Evolutionary conservation across 2,113 vertebrate genomes (phyloP).

Genomic region (Lepidothrix coronata): DNA sequence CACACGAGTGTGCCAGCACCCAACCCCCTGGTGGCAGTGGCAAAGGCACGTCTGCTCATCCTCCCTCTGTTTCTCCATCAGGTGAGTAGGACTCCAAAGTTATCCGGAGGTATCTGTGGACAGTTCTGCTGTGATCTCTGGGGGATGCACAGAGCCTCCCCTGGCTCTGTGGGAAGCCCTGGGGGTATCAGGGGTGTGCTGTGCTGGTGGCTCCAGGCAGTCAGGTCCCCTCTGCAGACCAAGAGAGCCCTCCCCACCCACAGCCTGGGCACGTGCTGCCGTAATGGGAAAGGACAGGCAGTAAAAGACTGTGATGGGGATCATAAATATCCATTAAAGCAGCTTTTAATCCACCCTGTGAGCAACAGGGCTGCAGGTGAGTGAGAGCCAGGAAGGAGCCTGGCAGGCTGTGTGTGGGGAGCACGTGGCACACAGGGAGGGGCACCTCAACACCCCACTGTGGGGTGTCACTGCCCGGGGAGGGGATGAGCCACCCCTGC

Average conservation of each 20-base stretch:
- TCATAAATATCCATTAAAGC: constrained; percentile 63
- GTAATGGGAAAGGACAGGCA: background rate
- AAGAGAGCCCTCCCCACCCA: background rate
- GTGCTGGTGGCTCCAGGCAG: background rate
- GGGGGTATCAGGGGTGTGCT: background rate
- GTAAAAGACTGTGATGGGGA: constrained; percentile 35
- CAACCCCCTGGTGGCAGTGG: background rate
- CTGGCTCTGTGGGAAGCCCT: background rate
- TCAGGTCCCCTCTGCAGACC: background rate
- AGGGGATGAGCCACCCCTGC: background rate
- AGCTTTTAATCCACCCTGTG: constrained; percentile 27
- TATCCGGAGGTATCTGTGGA: accelerated
- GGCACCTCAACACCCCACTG: accelerated
- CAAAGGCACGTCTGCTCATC: background rate
- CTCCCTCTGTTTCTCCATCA: background rate
- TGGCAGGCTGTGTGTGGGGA: background rate
- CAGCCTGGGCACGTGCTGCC: background rate
- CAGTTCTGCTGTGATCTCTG: accelerated
- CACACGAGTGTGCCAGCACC: accelerated
- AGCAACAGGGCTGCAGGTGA: background rate
- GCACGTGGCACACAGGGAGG: background rate
- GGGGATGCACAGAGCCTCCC: background rate
- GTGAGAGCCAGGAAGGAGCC: background rate
- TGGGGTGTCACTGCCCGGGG: accelerated
- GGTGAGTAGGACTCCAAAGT: background rate